Percentiles rank a stretch among this genome's conserved stretches.
These are phyloP conservation scores for Enteromius argenteus DNA, from an alignment of 2,797 vertebrate genomes.

Conservation along the genomic window DNA sequence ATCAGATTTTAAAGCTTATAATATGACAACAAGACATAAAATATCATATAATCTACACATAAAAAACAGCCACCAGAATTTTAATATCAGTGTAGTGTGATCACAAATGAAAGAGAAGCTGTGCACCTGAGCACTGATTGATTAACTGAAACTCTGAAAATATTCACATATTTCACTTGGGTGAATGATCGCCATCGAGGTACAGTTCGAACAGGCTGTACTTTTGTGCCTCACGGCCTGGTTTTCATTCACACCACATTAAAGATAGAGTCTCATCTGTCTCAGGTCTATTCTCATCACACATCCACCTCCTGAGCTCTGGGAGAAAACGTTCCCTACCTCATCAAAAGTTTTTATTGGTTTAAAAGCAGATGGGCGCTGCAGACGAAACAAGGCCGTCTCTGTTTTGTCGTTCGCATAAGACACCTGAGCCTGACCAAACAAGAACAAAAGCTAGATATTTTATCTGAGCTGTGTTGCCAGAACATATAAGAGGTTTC, in stretches of 20 bases:
- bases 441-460: slow-evolving; percentile 33
- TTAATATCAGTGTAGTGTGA: neutral
- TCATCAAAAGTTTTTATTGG: slow-evolving; percentile 55
- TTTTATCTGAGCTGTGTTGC: slow-evolving; percentile 1
- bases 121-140: neutral
- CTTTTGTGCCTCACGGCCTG: slow-evolving; percentile 16
- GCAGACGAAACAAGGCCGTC: slow-evolving; percentile 41
- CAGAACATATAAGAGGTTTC: neutral
- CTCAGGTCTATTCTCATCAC: slow-evolving; percentile 11
- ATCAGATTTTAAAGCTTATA: neutral
- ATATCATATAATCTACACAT: neutral
- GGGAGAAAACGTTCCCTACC: slow-evolving; percentile 45
- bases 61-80: neutral
- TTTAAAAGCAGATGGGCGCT: slow-evolving; percentile 56
- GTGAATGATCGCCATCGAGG: neutral
- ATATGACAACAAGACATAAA: neutral
- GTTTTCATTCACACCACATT: slow-evolving; percentile 20
- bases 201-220: slow-evolving; percentile 10
- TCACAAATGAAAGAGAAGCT: neutral
- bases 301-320: slow-evolving; percentile 11
- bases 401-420: slow-evolving; percentile 24
- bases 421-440: slow-evolving; percentile 50
- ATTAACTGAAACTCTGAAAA: neutral
- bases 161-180: neutral
- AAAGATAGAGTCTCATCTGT: slow-evolving; percentile 21